Percentiles rank a stretch among this genome's conserved stretches.
These are phyloP conservation scores for Sminthurinus aureus DNA, from an alignment of 2,888 invertebrate genomes.

Conservation along the genomic window DNA sequence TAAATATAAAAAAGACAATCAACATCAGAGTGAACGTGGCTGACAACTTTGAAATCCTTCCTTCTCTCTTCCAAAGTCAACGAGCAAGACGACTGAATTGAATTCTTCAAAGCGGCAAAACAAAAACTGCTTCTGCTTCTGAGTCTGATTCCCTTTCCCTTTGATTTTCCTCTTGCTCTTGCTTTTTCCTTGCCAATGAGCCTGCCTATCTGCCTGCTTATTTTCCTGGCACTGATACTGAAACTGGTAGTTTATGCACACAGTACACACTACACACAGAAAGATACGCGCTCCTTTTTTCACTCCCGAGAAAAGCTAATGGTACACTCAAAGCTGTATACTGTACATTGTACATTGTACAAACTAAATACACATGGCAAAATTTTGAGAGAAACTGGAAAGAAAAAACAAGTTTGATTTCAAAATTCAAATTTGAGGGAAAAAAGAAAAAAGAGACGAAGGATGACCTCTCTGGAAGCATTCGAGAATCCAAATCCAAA, in stretches of 20 bases:
- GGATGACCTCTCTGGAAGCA: not conserved
- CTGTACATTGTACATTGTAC: not conserved
- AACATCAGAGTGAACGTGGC: slow-evolving; percentile 19
- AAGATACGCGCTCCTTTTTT: not conserved
- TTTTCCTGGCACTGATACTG: not conserved
- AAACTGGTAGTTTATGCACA: not conserved
- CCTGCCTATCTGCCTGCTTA: not conserved
- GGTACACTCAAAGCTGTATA: not conserved
- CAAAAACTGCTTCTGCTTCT: not conserved
- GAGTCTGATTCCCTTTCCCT: not conserved
- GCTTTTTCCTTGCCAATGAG: not conserved
- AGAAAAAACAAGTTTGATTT: not conserved
- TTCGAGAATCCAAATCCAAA: not conserved
- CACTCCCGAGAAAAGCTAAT: not conserved
- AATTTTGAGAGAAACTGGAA: not conserved
- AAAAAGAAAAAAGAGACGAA: not conserved
- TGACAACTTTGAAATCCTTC: slow-evolving; percentile 31
- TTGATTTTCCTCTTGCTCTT: not conserved
- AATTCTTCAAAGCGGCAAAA: slow-evolving; percentile 1
- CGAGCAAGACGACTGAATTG: not conserved
- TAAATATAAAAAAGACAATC: slow-evolving; percentile 18
- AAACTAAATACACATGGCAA: not conserved
- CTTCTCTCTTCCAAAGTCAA: slow-evolving; percentile 10
- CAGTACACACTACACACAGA: not conserved
- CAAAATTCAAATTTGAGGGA: not conserved